phyloP scores from a whole-genome alignment of 2,113 vertebrate species.

The Siniperca chuatsi region DNA sequence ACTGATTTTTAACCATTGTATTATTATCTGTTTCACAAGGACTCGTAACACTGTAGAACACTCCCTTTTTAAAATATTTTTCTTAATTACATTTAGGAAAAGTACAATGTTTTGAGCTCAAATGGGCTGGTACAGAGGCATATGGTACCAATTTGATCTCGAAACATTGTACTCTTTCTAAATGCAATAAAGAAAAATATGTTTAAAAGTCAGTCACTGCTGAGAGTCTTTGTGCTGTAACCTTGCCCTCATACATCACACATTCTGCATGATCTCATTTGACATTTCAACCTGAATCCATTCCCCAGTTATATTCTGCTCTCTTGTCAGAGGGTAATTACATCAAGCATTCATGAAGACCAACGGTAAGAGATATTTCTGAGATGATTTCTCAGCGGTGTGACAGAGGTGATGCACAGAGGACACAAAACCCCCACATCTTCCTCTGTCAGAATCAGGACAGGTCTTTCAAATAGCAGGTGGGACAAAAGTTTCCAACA shows the following conservation, averaged over 20 bases:
- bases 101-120: too few relatives aligned
- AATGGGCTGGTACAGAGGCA: too few relatives aligned
- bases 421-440: not conserved
- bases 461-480: conserved; percentile 6
- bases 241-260: conserved; percentile 39
- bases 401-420: conserved; percentile 12
- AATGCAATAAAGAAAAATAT: too few relatives aligned
- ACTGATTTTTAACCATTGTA: too few relatives aligned
- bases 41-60: too few relatives aligned
- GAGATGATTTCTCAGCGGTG: not conserved
- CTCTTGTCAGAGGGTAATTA: conserved; percentile 51
- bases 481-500: conserved; percentile 3
- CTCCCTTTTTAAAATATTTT: too few relatives aligned
- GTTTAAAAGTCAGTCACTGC: conserved; percentile 15
- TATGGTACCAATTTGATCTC: too few relatives aligned
- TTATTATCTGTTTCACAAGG: too few relatives aligned
- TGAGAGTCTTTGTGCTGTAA: conserved; percentile 26
- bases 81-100: too few relatives aligned
- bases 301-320: conserved; percentile 17
- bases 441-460: conserved; percentile 3
- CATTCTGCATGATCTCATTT: conserved; percentile 55
- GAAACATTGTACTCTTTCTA: too few relatives aligned
- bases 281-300: conserved; percentile 61
- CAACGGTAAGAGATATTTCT: conserved; percentile 45
- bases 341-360: conserved; percentile 72